These are phyloP conservation scores for Phyllotreta striolata DNA, from an alignment of 2,888 invertebrate species.

Conservation along the genomic window DNA sequence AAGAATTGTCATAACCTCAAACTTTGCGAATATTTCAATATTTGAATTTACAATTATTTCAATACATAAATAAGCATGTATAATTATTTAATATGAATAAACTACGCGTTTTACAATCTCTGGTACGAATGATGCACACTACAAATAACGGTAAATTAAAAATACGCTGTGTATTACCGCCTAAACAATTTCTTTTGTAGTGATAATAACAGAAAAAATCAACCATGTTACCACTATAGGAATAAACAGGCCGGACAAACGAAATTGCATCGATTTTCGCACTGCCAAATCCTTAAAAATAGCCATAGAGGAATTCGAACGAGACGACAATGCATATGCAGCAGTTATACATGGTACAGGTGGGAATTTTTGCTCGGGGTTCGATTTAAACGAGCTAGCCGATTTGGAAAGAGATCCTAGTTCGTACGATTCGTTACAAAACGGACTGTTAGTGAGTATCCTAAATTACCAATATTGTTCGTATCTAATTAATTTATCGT, in stretches of 20 bases:
- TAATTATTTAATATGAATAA: no score
- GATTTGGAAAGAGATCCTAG: slow-evolving; percentile 44
- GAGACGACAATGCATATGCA: slow-evolving; percentile 72
- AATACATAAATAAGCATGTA: no score
- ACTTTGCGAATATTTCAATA: no score
- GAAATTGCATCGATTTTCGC: slow-evolving; percentile 81
- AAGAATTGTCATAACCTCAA: no score
- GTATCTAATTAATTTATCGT: slow-evolving; percentile 12
- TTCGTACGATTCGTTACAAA: slow-evolving; percentile 29
- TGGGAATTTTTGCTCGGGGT: slow-evolving; percentile 94
- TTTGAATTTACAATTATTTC: no score
- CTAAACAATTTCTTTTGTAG: slow-evolving; percentile 37
- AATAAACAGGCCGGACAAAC: slow-evolving; percentile 84
- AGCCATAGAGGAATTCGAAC: slow-evolving; percentile 82
- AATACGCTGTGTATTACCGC: no score
- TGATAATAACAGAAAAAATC: slow-evolving; percentile 66
- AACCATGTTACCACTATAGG: slow-evolving; percentile 78
- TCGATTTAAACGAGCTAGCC: slow-evolving; percentile 82
- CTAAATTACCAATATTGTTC: slow-evolving; percentile 4
- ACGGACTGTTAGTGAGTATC: slow-evolving; percentile 44
- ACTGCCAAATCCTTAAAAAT: slow-evolving; percentile 74
- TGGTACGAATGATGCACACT: no score
- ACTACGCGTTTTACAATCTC: no score
- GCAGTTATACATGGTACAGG: slow-evolving; percentile 89
- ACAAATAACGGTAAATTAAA: no score